A percentile compares a stretch with the other conserved stretches of the same genome.
Conservation (phyloP, 2,113 vertebrate species). For the Benitochromis conjunctus region DNA sequence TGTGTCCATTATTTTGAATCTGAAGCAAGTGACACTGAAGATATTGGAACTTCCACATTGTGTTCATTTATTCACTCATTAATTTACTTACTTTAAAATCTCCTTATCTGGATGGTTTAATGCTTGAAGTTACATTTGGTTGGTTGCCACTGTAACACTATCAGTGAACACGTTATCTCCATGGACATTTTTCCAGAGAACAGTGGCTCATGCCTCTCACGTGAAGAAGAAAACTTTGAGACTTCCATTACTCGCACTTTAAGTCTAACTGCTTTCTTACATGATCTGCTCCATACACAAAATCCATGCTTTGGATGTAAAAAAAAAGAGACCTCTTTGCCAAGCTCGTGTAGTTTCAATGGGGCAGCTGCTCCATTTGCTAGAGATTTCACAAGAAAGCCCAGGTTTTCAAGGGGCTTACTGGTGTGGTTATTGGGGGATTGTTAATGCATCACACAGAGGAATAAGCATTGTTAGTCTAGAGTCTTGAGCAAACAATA, state of each 20-base stretch:
- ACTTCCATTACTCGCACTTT: neutral
- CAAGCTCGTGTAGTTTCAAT: neutral
- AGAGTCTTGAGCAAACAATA: neutral
- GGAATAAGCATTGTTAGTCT: neutral
- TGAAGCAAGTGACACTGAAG: neutral
- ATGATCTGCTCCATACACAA: neutral
- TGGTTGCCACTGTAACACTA: neutral
- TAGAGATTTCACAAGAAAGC: neutral
- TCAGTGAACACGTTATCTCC: neutral
- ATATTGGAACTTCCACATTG: neutral
- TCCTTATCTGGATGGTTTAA: neutral
- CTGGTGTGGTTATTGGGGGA: neutral
- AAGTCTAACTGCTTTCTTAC: neutral
- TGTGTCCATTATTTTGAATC: neutral
- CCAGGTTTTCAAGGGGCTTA: neutral
- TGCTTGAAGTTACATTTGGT: neutral
- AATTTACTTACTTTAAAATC: neutral
- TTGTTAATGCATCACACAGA: neutral
- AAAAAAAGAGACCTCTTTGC: neutral
- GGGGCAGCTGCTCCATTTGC: neutral
- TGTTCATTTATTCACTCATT: accelerated
- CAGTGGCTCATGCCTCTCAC: neutral
- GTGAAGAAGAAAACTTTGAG: neutral
- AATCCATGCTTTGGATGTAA: neutral
- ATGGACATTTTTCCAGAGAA: neutral